Evolutionary conservation across 2,888 invertebrate genomes (phyloP).

Genomic region (Lepidonotus clava): DNA sequence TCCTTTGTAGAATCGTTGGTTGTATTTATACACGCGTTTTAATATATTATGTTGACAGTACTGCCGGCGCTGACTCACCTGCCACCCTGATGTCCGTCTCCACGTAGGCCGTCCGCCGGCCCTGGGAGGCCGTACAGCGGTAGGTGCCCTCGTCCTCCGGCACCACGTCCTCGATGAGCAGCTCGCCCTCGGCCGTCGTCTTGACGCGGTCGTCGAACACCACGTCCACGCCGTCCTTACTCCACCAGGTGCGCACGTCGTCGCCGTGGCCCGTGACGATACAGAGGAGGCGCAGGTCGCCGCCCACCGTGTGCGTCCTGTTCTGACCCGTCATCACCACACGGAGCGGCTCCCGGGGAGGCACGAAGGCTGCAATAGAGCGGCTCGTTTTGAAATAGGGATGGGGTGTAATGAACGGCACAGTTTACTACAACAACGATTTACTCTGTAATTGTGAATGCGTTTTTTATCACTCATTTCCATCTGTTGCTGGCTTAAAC

Average conservation of each 20-base stretch:
- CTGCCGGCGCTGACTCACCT: conserved; percentile 70
- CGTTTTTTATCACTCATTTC: no score
- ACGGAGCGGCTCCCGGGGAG: conserved; percentile 66
- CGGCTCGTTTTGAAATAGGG: no score
- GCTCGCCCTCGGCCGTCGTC: conserved; percentile 54
- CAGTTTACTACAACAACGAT: no score
- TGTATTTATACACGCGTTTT: no score
- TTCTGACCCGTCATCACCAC: conserved; percentile 71
- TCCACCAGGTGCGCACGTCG: conserved; percentile 70
- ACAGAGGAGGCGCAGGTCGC: conserved; percentile 71
- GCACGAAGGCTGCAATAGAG: no score
- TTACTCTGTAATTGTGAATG: no score
- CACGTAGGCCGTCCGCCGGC: conserved; percentile 67
- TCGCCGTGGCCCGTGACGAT: conserved; percentile 72
- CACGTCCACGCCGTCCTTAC: conserved; percentile 67
- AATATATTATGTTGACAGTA: no score
- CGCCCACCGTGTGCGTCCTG: conserved; percentile 70
- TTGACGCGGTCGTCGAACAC: conserved; percentile 63
- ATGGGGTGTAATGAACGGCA: no score
- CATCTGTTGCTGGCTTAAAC: no score
- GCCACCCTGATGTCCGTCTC: conserved; percentile 71
- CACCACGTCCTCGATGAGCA: conserved; percentile 69
- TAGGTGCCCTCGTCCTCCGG: conserved; percentile 75
- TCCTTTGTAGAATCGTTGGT: no score
- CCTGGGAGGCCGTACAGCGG: conserved; percentile 73